phyloP scores from a whole-genome alignment of 2,113 vertebrate species.

The Cardinalis cardinalis region DNA sequence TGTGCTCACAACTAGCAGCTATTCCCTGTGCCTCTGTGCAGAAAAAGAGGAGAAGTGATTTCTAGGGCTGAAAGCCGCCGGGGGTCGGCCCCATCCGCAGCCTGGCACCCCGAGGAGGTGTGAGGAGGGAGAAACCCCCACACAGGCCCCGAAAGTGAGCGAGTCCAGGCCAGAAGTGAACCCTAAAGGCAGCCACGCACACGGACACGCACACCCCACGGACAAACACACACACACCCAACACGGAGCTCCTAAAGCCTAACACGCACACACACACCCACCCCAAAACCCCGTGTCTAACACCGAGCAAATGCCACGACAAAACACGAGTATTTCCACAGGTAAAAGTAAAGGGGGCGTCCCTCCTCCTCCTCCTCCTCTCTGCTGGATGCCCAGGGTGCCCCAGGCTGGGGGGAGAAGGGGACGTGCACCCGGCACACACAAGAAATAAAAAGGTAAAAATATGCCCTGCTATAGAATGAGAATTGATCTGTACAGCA shows the following conservation, averaged over 20 bases:
- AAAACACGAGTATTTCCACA: slow-evolving; percentile 18
- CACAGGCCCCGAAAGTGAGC: background rate
- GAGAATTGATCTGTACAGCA: slow-evolving; percentile 82
- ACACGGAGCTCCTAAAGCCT: background rate
- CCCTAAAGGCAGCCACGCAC: background rate
- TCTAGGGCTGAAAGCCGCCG: background rate
- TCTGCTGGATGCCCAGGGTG: background rate
- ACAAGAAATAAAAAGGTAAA: slow-evolving; percentile 67
- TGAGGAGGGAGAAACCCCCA: background rate
- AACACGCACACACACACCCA: background rate
- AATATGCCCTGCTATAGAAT: slow-evolving; percentile 83
- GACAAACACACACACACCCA: background rate
- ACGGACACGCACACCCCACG: background rate
- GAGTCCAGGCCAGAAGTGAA: background rate
- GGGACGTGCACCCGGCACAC: slow-evolving; percentile 4
- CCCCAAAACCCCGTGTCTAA: background rate
- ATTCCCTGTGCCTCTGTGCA: background rate
- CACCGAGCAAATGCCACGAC: slow-evolving; percentile 31
- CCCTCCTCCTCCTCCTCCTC: background rate
- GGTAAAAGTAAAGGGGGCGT: background rate
- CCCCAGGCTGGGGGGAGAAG: background rate
- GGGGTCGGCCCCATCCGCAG: background rate
- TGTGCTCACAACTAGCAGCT: slow-evolving; percentile 42
- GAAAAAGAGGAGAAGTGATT: background rate
- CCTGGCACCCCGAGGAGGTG: background rate